These are phyloP conservation scores for Pediacus dermestoides DNA, from an alignment of 2,888 invertebrate species.

Conservation along the genomic window DNA sequence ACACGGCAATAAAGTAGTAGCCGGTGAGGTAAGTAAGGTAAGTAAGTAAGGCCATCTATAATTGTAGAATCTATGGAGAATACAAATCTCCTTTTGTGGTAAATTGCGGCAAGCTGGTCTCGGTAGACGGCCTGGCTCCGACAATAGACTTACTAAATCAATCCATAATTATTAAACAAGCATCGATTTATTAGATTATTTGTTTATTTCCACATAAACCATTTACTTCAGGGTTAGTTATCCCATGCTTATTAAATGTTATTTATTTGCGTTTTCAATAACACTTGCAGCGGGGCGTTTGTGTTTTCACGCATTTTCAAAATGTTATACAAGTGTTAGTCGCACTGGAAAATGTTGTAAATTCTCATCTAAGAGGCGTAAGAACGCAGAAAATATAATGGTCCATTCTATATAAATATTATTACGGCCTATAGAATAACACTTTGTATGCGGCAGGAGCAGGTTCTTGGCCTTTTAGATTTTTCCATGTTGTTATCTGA, in stretches of 20 bases:
- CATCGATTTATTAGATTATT: conserved; percentile 43
- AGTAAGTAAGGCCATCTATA: conserved; percentile 32
- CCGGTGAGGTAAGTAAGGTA: conserved; percentile 28
- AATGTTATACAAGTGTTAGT: too few species aligned
- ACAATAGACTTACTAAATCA: conserved; percentile 47
- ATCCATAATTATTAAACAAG: conserved; percentile 43
- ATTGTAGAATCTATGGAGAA: conserved; percentile 32
- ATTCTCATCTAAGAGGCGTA: too few species aligned
- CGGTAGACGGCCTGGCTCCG: conserved; percentile 47
- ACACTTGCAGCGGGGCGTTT: conserved; percentile 20
- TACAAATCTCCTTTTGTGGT: conserved; percentile 40
- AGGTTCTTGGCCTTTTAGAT: too few species aligned
- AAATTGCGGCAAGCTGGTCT: conserved; percentile 36
- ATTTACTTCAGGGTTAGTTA: conserved; percentile 29
- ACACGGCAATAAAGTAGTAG: conserved; percentile 35
- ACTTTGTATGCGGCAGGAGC: too few species aligned
- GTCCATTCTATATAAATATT: too few species aligned
- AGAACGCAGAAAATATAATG: too few species aligned
- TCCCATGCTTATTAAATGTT: conserved; percentile 27
- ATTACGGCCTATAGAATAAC: too few species aligned
- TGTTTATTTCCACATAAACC: conserved; percentile 35
- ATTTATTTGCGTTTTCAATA: conserved; percentile 25
- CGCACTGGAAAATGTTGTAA: too few species aligned
- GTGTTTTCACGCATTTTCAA: too few species aligned
- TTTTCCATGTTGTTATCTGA: too few species aligned